Conservation (phyloP, 2,888 invertebrate species). For the Eupelmus urozonus region DNA sequence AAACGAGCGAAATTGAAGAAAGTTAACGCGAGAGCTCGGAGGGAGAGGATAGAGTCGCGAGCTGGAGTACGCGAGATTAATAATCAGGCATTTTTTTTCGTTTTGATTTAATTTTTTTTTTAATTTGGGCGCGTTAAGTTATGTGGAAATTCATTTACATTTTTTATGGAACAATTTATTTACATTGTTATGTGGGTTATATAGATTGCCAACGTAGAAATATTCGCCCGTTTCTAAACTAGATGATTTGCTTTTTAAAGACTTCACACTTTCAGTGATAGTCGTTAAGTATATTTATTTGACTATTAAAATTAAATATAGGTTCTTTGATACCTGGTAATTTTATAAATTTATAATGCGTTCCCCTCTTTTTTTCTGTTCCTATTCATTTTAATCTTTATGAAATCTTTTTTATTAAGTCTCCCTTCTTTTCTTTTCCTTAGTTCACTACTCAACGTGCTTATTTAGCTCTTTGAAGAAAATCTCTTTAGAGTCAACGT, state of each 20-base stretch:
- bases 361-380: background rate
- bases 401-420: conserved; percentile 41
- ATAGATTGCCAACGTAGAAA: too few species aligned
- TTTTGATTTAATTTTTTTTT: too few species aligned
- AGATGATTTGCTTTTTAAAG: too few species aligned
- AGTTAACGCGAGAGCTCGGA: conserved; percentile 1
- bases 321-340: background rate
- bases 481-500: conserved; percentile 39
- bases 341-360: conserved; percentile 22
- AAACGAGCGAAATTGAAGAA: conserved; percentile 37
- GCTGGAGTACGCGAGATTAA: too few species aligned
- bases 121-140: background rate
- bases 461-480: conserved; percentile 53
- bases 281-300: too few species aligned
- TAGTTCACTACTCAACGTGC: conserved; percentile 21
- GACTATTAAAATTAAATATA: background rate
- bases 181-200: too few species aligned
- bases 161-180: background rate
- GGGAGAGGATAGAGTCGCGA: background rate
- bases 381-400: conserved; percentile 25
- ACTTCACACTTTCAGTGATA: too few species aligned
- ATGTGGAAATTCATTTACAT: background rate
- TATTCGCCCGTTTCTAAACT: too few species aligned
- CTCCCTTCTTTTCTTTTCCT: conserved; percentile 40
- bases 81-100: too few species aligned